Evolutionary conservation across 2,888 invertebrate species (phyloP).

Genomic region (Arrhopalites spinosus): DNA sequence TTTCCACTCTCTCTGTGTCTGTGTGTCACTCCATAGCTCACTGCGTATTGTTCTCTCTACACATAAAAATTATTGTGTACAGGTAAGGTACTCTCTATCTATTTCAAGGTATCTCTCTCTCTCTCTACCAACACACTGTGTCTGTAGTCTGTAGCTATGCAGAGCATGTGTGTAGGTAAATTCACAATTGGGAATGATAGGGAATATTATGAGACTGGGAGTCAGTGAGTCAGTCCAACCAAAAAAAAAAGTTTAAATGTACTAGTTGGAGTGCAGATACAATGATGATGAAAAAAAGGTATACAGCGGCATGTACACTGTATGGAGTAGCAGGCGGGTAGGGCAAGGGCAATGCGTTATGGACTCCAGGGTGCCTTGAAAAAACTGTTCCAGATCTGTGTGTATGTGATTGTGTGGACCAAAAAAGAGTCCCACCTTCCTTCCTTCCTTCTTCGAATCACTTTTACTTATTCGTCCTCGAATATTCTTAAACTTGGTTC

Average conservation of each 20-base stretch:
- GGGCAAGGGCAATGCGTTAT: neutral
- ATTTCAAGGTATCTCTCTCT: neutral
- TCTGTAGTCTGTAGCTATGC: neutral
- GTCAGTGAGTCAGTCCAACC: slow-evolving; percentile 9
- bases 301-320: neutral
- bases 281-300: slow-evolving; percentile 14
- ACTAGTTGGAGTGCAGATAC: too few relatives aligned
- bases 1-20: neutral
- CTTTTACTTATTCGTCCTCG: slow-evolving; percentile 10
- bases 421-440: slow-evolving; percentile 32
- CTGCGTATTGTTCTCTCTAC: neutral
- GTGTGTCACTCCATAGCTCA: neutral
- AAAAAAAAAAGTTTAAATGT: too few relatives aligned
- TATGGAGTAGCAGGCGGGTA: slow-evolving; percentile 1
- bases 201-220: neutral
- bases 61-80: neutral
- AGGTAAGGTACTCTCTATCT: neutral
- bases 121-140: neutral
- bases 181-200: neutral
- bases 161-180: neutral
- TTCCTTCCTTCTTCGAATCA: slow-evolving; percentile 20
- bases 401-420: slow-evolving; percentile 12
- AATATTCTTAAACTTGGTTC: too few relatives aligned
- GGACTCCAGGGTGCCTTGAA: slow-evolving; percentile 19
- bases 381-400: slow-evolving; percentile 22